Conservation (phyloP, 2,888 invertebrate species). For the Dermolepida albohirtum region DNA sequence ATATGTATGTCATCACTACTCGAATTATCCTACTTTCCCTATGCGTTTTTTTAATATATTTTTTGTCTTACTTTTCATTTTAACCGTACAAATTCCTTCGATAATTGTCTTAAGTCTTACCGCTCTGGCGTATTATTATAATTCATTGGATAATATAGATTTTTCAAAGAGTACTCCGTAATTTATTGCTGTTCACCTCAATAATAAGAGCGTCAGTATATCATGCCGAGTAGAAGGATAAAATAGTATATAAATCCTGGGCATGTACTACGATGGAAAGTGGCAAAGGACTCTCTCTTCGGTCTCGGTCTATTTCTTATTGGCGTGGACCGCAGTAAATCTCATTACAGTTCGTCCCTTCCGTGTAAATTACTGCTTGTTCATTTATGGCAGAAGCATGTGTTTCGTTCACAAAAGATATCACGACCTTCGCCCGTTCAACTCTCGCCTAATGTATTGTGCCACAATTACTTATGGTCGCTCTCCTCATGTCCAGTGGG, state of each 20-base stretch:
- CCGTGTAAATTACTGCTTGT: constrained; percentile 58
- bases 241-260: constrained; percentile 48
- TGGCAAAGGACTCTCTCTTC: constrained; percentile 44
- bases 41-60: no score
- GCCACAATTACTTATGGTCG: constrained; percentile 45
- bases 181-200: constrained; percentile 38
- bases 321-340: constrained; percentile 59
- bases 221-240: constrained; percentile 36
- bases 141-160: no score
- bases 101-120: no score
- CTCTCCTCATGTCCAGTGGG: constrained; percentile 29
- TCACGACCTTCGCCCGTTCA: constrained; percentile 42
- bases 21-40: no score
- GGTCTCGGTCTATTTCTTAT: constrained; percentile 58
- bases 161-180: no score
- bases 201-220: constrained; percentile 38
- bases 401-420: constrained; percentile 55
- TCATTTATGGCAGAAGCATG: constrained; percentile 57
- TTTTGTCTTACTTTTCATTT: no score
- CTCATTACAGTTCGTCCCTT: constrained; percentile 59
- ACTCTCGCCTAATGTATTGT: constrained; percentile 41
- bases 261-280: constrained; percentile 45
- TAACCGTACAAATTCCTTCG: no score
- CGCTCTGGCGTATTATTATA: no score
- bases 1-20: no score